Conservation (phyloP, 2,888 invertebrate genomes). For the Agrilus mali region DNA sequence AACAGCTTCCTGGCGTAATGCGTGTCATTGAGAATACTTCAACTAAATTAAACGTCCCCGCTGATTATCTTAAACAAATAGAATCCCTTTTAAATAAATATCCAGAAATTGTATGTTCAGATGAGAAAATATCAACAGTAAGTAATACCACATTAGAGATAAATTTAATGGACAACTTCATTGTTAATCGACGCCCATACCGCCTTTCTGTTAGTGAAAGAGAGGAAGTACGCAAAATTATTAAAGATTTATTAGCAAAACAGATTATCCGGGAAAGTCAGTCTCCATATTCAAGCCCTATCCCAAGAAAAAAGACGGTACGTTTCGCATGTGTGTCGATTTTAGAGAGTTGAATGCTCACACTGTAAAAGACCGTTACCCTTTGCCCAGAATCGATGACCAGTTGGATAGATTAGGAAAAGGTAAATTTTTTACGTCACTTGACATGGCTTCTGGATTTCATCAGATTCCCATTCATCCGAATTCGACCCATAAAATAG, state of each 20-base stretch:
- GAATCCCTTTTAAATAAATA: too few species aligned
- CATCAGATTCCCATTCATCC: slow-evolving; percentile 22
- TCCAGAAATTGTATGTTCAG: too few species aligned
- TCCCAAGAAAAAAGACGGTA: slow-evolving; percentile 9
- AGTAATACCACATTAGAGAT: too few species aligned
- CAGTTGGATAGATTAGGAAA: slow-evolving; percentile 16
- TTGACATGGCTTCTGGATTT: slow-evolving; percentile 20
- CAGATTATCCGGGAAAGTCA: slow-evolving; percentile 8
- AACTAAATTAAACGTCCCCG: too few species aligned
- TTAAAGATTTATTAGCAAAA: slow-evolving; percentile 7
- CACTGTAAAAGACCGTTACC: slow-evolving; percentile 19
- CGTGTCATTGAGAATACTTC: too few species aligned
- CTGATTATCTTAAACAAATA: too few species aligned
- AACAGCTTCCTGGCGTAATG: too few species aligned
- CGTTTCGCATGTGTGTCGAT: slow-evolving; percentile 13
- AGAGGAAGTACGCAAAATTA: slow-evolving; percentile 5
- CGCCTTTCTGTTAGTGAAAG: slow-evolving; percentile 6
- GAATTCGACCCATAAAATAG: slow-evolving; percentile 13
- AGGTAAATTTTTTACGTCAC: slow-evolving; percentile 15
- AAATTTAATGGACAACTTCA: too few species aligned
- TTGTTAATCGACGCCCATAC: too few species aligned
- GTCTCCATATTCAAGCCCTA: slow-evolving; percentile 11
- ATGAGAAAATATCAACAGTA: too few species aligned
- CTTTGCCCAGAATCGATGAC: slow-evolving; percentile 20
- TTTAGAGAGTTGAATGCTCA: slow-evolving; percentile 17